Percentiles rank a stretch among this genome's conserved stretches.
phyloP scores from a whole-genome alignment of 2,113 vertebrate genomes.

The Cinclus mexicanus region DNA sequence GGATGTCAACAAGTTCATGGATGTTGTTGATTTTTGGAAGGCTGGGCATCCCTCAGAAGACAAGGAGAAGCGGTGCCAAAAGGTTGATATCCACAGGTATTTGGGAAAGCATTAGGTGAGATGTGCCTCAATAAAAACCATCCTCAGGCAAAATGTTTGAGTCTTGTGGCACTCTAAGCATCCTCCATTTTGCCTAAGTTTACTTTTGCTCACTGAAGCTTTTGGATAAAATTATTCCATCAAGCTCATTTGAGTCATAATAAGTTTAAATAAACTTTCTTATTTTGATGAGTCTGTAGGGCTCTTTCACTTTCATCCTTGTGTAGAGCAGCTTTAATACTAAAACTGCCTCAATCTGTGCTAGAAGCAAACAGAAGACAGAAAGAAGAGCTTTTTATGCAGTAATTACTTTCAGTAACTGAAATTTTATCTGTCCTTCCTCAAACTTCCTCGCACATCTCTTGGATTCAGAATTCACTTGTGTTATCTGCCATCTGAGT shows the following conservation, averaged over 20 bases:
- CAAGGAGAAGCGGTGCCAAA: not conserved
- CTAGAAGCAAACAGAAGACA: not conserved
- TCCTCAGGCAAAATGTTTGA: not conserved
- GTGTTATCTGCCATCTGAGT: slow-evolving; percentile 13
- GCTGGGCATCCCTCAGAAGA: not conserved
- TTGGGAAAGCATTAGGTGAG: not conserved
- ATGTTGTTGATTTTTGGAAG: not conserved
- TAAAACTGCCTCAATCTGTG: not conserved
- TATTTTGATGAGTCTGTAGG: not conserved
- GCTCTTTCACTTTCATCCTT: not conserved
- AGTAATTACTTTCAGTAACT: not conserved
- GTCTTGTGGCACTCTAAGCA: not conserved
- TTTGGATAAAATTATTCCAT: not conserved
- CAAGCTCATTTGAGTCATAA: not conserved
- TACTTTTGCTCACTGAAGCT: slow-evolving; percentile 19
- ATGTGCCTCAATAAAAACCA: not conserved
- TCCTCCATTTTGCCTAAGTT: not conserved
- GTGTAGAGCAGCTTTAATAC: not conserved
- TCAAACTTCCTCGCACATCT: not conserved
- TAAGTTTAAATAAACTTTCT: not conserved
- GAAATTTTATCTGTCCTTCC: not conserved
- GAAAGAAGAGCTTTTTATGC: not conserved
- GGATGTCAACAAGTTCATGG: not conserved
- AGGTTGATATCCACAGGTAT: not conserved
- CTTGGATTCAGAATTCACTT: not conserved